Evolutionary conservation across 92 coral and sea anemone genomes (phyloP), one percentile per base, ranked within the genome.

Genomic region (Epizoanthus illoricatus): DNA sequence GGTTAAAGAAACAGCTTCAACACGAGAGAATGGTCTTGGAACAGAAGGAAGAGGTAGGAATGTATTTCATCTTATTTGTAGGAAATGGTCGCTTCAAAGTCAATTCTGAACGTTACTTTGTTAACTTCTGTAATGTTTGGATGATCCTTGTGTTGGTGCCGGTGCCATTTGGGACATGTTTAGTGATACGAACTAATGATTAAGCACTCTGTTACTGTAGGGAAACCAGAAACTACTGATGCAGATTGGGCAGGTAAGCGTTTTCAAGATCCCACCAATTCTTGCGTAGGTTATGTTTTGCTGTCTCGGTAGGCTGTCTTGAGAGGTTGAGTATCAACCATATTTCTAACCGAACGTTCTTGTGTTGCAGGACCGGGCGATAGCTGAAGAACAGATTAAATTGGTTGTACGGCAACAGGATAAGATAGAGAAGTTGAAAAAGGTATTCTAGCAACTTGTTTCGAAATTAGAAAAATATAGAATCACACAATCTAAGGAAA

Each of bases 221-320:
- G 97, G 99, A 52, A 96, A 96, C 78, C 89, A 89, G 13, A 97
- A 93, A 84, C 93, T 96, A n/a, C 88, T 97, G 52, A 91, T 89
- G 70, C 99, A 97, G 87, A 97, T 97, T 84, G 99, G 99, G 11
- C 99, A 97, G 98, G 98, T 95, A 81, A 9, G 92, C 66, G 19
- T 28, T 28, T 28, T 28, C 36, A 28, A 28, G 36, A 28, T 28
- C 39, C 24, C 43, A 16, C 7, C 18, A 15, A 3, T 39, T 69
- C 5, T 39, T 39, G 3, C 18, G 8, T 5, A 42, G 24, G 36
- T 15, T 71, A n/a, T 8, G 15, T 23, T 21, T 49, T 43, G 75
- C 36, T 36, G 20, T 71, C 24, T 56, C 45, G 23, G 16, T 10
- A 5, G 19, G 16, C 18, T 36, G 2, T 12, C 61, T 8, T 40